Percentiles rank a stretch among this genome's conserved stretches.
phyloP scores from a whole-genome alignment of 2,113 vertebrate genomes.

The Ictidomys tridecemlineatus region DNA sequence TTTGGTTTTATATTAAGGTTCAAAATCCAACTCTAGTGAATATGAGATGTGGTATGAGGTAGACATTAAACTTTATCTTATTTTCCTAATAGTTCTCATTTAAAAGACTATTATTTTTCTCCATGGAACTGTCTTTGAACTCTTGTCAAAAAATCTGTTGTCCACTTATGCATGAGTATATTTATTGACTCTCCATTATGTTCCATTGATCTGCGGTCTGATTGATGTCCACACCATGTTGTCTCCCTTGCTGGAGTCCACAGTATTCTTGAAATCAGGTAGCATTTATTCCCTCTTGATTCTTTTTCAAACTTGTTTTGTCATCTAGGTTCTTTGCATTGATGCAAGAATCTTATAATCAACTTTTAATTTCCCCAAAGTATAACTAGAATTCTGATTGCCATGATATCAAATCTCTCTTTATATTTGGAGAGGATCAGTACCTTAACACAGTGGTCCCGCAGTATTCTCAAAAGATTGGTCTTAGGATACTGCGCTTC shows the following conservation, averaged over 20 bases:
- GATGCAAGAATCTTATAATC: neutral
- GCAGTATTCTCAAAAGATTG: neutral
- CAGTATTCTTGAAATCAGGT: neutral
- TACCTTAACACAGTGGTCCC: neutral
- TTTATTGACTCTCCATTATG: neutral
- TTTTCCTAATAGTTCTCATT: neutral
- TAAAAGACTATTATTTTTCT: neutral
- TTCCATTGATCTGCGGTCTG: neutral
- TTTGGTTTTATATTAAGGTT: neutral
- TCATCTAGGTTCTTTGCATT: neutral
- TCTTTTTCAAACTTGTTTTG: neutral
- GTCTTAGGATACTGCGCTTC: neutral
- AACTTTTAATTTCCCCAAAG: neutral
- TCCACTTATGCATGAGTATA: neutral
- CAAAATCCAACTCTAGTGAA: neutral
- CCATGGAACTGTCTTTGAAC: neutral
- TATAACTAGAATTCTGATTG: neutral
- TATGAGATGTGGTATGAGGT: neutral
- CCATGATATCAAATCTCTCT: neutral
- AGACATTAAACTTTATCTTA: neutral
- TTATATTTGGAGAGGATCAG: neutral
- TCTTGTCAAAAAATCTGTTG: neutral
- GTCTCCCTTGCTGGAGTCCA: neutral
- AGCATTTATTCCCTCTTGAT: neutral
- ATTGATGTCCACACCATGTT: no score